Percentiles rank a stretch among this genome's conserved stretches.
These are phyloP conservation scores for Ecdyonurus torrentis DNA, from an alignment of 2,888 invertebrate species.

Conservation along the genomic window DNA sequence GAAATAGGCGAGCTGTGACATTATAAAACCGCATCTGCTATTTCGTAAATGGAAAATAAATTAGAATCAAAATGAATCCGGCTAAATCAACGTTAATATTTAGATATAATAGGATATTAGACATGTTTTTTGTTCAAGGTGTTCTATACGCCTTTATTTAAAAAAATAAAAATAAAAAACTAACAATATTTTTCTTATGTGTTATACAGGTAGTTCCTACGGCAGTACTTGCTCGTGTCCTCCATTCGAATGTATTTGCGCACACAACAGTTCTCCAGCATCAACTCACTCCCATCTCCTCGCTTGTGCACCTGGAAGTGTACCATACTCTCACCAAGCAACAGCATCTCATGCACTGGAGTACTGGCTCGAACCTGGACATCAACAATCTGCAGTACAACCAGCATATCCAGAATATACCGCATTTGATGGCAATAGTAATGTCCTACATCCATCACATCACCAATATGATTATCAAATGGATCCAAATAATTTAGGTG, in stretches of 20 bases:
- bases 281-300: not conserved
- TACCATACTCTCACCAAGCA: slow-evolving; percentile 16
- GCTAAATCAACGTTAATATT: too few relatives aligned
- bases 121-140: too few relatives aligned
- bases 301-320: not conserved
- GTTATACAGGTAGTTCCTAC: slow-evolving; percentile 33
- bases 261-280: slow-evolving; percentile 15
- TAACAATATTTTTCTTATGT: too few relatives aligned
- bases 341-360: slow-evolving; percentile 10
- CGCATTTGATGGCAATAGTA: slow-evolving; percentile 5
- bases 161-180: too few relatives aligned
- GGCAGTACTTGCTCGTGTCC: slow-evolving; percentile 43
- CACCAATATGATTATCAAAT: not conserved
- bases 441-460: not conserved
- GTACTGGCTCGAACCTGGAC: slow-evolving; percentile 27
- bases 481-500: not conserved
- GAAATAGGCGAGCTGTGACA: too few relatives aligned
- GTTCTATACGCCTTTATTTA: too few relatives aligned
- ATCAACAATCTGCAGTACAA: slow-evolving; percentile 24
- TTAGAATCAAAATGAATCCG: too few relatives aligned
- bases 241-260: slow-evolving; percentile 57
- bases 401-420: not conserved
- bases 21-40: too few relatives aligned
- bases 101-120: too few relatives aligned
- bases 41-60: too few relatives aligned